Evolutionary conservation across 2,888 invertebrate species (phyloP).

Genomic region (Chesias legatella): DNA sequence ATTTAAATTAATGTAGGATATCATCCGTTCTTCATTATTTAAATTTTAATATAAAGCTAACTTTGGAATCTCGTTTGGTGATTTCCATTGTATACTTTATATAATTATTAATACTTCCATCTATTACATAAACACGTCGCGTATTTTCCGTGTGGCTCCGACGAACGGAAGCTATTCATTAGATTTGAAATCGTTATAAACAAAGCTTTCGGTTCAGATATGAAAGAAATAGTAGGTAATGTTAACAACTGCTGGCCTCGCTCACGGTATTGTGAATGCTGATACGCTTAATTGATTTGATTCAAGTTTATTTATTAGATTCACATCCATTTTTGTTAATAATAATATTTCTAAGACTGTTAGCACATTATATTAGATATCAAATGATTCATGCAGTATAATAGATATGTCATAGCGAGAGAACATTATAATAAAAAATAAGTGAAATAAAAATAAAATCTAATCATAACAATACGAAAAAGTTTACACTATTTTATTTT

Average conservation of each 20-base stretch:
- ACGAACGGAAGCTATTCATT: constrained; percentile 21
- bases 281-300: constrained; percentile 28
- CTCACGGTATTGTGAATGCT: no score
- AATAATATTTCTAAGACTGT: no score
- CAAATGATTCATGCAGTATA: no score
- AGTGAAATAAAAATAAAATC: no score
- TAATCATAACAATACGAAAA: no score
- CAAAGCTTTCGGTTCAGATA: constrained; percentile 29
- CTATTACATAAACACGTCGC: constrained; percentile 11
- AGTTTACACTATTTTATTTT: no score
- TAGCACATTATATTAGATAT: no score
- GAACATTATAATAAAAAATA: no score
- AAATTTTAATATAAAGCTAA: constrained; percentile 21
- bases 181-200: constrained; percentile 23
- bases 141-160: constrained; percentile 7
- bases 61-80: constrained; percentile 13
- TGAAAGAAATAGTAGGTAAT: constrained; percentile 27
- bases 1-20: constrained; percentile 29
- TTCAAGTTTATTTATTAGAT: no score
- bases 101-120: constrained; percentile 18
- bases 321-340: no score
- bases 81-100: constrained; percentile 16
- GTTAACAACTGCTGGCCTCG: constrained; percentile 9
- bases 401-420: no score
- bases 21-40: constrained; percentile 26